Base-by-base conservation (phyloP, 2,113 vertebrate genomes). In the Phalacrocorax carbo region DNA sequence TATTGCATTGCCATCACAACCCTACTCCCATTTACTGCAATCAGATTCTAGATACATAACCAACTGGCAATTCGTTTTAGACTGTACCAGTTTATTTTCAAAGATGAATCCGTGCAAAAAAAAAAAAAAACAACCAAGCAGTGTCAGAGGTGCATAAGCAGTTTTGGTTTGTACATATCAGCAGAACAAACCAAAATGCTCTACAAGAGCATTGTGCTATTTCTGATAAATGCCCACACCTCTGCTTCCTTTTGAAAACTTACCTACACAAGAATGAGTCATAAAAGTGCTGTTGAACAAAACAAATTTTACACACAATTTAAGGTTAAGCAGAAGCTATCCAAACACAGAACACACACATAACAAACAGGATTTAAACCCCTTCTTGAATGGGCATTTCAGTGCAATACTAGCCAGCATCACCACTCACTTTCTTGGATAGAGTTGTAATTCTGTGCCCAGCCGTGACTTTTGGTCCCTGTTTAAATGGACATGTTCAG, bases 11-110 rank as follows among this genome's bases (percentile, higher is more conserved):
- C 89, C 88, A 73, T 84, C 73, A 79, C 93, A 96, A 87, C 82
- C 87, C 64, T 61, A 70, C 82, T 89, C 72, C 72, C 93, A 82
- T 95, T 91, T 96, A 75, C 86, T 82, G 71, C 90, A 93, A 93
- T 94, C 96, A 94, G 96, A 96, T 94, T 91, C 79, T 21, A 96
- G 90, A 94, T 93, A 93, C 90, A 32, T 46, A 91, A 94, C 58
- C 91, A 88, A 90, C 44, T 38, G 71, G 75, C 91, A 79, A 84
- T 82, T 51, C 82, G 65, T 89, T 96, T 94, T n/a, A 91, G 82
- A 58, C 72, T 57, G 54, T 32, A 79, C 12, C 44, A 75, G 73
- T 58, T 87, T 79, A 91, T 85, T 94, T 84, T 32, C 73, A 42
- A 79, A 85, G 75, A 91, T 58, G 54, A 90, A 88, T 90, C 44